Percentiles rank a stretch among this genome's conserved stretches.
phyloP scores from a whole-genome alignment of 2,797 vertebrate genomes.

The Acridotheres tristis region DNA sequence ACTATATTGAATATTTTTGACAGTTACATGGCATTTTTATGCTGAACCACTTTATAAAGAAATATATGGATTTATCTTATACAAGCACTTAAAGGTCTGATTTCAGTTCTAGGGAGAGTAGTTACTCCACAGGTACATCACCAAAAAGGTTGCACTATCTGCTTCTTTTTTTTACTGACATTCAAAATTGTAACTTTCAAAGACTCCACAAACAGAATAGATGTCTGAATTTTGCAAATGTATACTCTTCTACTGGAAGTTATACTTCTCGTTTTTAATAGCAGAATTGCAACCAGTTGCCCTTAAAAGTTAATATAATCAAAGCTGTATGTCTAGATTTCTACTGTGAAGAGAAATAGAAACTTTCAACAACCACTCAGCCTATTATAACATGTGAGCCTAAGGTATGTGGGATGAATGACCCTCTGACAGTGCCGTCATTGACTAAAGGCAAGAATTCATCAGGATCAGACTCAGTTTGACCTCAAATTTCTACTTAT shows the following conservation, averaged over 20 bases:
- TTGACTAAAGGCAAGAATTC: not conserved
- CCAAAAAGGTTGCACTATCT: not conserved
- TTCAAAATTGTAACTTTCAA: not conserved
- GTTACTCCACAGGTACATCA: not conserved
- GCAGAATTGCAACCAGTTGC: not conserved
- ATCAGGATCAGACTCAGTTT: not conserved
- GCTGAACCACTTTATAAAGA: not conserved
- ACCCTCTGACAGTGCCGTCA: not conserved
- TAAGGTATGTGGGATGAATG: not conserved
- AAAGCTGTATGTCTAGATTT: not conserved
- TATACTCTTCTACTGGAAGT: not conserved
- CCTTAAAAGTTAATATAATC: not conserved
- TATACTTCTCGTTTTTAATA: not conserved
- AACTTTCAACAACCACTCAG: not conserved
- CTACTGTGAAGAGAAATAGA: not conserved
- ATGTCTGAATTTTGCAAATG: not conserved
- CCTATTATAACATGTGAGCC: not conserved
- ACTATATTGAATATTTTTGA: not conserved
- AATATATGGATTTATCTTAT: not conserved
- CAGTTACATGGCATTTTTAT: not conserved
- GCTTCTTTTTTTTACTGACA: not conserved
- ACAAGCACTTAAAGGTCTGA: not conserved
- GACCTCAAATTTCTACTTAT: not conserved
- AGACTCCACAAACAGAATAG: not conserved
- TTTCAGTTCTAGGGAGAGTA: not conserved